These are phyloP conservation scores for Heterohyrax brucei DNA, from an alignment of 2,797 vertebrate species.

Conservation along the genomic window DNA sequence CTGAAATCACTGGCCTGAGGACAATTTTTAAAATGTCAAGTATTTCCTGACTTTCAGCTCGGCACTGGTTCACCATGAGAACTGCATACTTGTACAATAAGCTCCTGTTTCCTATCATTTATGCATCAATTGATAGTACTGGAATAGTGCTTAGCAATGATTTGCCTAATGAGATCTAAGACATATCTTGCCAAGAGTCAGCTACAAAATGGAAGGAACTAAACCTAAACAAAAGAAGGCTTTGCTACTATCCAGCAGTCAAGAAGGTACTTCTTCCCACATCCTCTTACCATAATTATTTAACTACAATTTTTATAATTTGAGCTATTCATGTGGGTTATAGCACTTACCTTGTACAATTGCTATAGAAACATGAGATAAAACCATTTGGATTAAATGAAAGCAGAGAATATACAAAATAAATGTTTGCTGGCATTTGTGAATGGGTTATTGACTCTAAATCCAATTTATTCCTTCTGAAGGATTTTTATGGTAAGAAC, in stretches of 20 bases:
- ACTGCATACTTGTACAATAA: background rate
- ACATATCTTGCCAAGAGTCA: constrained; percentile 10
- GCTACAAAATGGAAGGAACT: constrained; percentile 33
- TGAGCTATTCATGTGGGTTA: background rate
- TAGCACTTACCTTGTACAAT: background rate
- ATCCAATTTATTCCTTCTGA: background rate
- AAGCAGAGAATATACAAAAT: constrained; percentile 24
- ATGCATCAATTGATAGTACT: background rate
- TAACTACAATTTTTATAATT: background rate
- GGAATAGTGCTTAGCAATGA: background rate
- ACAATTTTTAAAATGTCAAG: constrained; percentile 2
- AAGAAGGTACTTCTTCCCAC: background rate
- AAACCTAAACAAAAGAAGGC: background rate
- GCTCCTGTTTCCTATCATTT: background rate
- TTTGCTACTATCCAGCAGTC: constrained; percentile 34
- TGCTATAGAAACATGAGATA: constrained; percentile 10
- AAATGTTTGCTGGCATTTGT: background rate
- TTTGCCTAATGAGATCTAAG: constrained; percentile 18
- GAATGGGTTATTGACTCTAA: background rate
- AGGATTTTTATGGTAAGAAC: constrained; percentile 9
- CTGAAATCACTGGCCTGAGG: constrained; percentile 29
- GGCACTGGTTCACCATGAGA: background rate
- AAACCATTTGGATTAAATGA: background rate
- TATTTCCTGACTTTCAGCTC: constrained; percentile 33
- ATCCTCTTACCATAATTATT: background rate